Evolutionary conservation across 2,797 vertebrate genomes (phyloP), one percentile per base, ranked within the genome.

Genomic region (Tinamus major): DNA sequence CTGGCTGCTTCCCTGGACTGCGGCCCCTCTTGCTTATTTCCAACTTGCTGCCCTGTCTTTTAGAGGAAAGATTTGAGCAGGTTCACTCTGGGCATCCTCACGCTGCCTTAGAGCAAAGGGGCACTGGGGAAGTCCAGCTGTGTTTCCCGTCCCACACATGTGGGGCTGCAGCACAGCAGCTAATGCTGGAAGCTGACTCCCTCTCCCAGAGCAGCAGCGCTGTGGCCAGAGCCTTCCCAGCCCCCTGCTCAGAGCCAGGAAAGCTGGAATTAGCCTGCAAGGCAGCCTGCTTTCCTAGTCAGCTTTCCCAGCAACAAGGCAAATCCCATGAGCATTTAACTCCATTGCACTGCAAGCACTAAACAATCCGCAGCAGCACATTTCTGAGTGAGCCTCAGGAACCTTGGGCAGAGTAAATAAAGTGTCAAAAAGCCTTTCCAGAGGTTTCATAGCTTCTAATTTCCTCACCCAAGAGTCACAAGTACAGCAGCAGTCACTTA

Each of bases 271-370:
- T 61, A 93, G 63, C 85, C 79, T 92, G 71, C 63, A 44, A 69
- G 88, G 63, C 82, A 93, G 81, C 55, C 77, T 84, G 53, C 56
- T 79, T 89, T 94, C 74, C 79, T 82, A 92, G 69, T 62, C 79
- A 80, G 88, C 86, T 64, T 85, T 89, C 65, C 92, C 84, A 87
- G 93, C 84, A 88, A 64, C 77, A 70, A 95, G 67, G 61, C 29
- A 1, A 96, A 93, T 85, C 92, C 89, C 94, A 59, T 65, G 89
- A 58, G 89, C 90, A 72, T 94, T 95, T 95, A 96, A 94, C 92
- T 94, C 93, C 92, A 58, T 94, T 87, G 90, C 92, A 81, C 59
- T 72, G 85, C 69, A 85, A 94, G 81, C 64, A 33, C 77, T 35
- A 44, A 86, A 26, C 42, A 62, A 65, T 41, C 78, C 86, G 78